Conservation (phyloP, 2,113 vertebrate genomes). For the Phyllopteryx taeniolatus region DNA sequence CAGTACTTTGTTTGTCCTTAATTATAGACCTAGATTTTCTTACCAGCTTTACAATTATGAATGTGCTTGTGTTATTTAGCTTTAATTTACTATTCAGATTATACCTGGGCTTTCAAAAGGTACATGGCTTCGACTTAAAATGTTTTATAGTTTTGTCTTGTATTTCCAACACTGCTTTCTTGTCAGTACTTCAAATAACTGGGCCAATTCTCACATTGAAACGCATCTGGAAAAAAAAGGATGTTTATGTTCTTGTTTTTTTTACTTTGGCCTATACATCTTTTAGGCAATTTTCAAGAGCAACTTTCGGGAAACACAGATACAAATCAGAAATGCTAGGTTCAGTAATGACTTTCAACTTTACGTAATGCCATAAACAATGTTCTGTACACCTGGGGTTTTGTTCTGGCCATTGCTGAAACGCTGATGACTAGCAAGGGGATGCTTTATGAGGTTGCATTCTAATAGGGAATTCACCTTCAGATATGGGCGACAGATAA, state of each 20-base stretch:
- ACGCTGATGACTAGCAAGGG: conserved; percentile 3
- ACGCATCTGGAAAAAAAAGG: too few species aligned
- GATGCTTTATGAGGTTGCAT: neutral
- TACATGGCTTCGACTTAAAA: neutral
- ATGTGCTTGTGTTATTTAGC: neutral
- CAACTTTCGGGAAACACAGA: neutral
- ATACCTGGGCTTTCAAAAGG: neutral
- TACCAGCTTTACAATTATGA: neutral
- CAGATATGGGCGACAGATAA: conserved; percentile 5
- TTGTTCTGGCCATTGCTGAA: neutral
- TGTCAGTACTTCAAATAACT: too few species aligned
- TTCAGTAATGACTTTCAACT: conserved; percentile 7
- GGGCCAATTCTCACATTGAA: too few species aligned
- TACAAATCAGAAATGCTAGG: neutral
- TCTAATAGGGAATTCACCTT: conserved; percentile 44
- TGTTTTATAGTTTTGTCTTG: too few species aligned
- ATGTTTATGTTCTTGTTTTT: too few species aligned
- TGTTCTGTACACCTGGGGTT: conserved; percentile 21
- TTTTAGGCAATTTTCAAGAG: neutral
- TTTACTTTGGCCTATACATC: neutral
- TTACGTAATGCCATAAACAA: conserved; percentile 24
- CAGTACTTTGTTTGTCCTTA: conserved; percentile 8
- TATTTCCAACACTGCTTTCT: too few species aligned
- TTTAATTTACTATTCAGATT: neutral
- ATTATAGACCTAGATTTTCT: conserved; percentile 5